Percentiles rank a stretch among this genome's conserved stretches.
Conservation (phyloP, 1,140 invertebrate genomes). For the Ridgeia piscesae region DNA sequence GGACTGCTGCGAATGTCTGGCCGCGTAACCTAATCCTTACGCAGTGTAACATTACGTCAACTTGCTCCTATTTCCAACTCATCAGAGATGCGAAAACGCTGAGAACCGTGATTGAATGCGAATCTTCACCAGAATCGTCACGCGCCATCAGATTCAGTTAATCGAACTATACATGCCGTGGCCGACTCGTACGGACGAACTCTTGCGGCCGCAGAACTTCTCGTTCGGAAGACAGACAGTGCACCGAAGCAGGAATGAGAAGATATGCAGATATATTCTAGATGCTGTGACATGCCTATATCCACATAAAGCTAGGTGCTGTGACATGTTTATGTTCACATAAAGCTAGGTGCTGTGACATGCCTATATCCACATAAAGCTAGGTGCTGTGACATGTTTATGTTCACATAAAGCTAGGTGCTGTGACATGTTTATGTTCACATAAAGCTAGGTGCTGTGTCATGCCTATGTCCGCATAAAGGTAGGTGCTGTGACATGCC, state of each 20-base stretch:
- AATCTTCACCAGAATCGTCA: too few species aligned
- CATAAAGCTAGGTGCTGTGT: neutral
- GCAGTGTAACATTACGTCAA: too few species aligned
- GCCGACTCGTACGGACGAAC: neutral
- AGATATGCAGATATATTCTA: neutral
- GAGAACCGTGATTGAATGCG: too few species aligned
- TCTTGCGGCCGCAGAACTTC: neutral
- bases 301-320: neutral
- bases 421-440: neutral
- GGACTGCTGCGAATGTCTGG: too few species aligned
- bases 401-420: neutral
- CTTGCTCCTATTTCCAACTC: too few species aligned
- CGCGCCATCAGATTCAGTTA: neutral
- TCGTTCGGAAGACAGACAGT: neutral
- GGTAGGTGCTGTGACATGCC: neutral
- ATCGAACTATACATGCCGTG: neutral
- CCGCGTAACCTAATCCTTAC: too few species aligned
- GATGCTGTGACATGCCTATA: neutral
- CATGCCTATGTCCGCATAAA: neutral
- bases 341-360: neutral
- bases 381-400: neutral
- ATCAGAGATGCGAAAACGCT: too few species aligned
- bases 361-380: neutral
- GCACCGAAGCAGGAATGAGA: neutral
- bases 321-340: neutral